Conservation (phyloP, 2,113 vertebrate species). For the Boleophthalmus pectinirostris region DNA sequence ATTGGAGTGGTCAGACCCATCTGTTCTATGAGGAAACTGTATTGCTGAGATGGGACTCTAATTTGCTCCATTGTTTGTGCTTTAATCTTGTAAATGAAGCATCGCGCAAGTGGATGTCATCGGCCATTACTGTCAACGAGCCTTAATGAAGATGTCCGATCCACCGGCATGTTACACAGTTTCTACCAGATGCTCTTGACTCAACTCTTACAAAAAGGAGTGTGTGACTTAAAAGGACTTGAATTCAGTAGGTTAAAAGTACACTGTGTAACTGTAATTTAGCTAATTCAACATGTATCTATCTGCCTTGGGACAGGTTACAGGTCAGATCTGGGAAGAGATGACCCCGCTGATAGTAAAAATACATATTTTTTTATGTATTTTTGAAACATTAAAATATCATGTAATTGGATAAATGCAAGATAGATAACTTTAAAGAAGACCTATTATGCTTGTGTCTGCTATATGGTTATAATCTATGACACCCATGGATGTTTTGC, state of each 20-base stretch:
- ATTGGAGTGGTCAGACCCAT: constrained; percentile 32
- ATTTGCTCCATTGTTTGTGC: constrained; percentile 56
- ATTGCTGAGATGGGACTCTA: constrained; percentile 42
- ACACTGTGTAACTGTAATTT: neutral
- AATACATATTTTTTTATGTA: neutral
- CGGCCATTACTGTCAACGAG: constrained; percentile 56
- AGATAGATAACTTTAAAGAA: no score
- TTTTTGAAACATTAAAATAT: neutral
- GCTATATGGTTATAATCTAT: no score
- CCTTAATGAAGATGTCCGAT: constrained; percentile 59
- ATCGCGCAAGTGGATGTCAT: constrained; percentile 50
- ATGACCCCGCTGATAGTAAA: neutral
- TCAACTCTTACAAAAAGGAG: neutral
- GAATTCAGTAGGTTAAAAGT: neutral
- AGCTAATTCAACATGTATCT: no score
- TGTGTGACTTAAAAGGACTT: neutral
- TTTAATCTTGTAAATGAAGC: constrained; percentile 65
- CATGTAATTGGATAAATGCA: no score
- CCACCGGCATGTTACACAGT: constrained; percentile 40
- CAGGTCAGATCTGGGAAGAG: neutral
- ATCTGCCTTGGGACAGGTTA: no score
- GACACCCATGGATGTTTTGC: no score
- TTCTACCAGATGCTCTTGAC: constrained; percentile 19
- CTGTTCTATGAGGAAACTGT: constrained; percentile 32
- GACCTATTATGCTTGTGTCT: no score